These are phyloP conservation scores for Carcina quercana DNA, from an alignment of 2,888 invertebrate species.

Conservation along the genomic window DNA sequence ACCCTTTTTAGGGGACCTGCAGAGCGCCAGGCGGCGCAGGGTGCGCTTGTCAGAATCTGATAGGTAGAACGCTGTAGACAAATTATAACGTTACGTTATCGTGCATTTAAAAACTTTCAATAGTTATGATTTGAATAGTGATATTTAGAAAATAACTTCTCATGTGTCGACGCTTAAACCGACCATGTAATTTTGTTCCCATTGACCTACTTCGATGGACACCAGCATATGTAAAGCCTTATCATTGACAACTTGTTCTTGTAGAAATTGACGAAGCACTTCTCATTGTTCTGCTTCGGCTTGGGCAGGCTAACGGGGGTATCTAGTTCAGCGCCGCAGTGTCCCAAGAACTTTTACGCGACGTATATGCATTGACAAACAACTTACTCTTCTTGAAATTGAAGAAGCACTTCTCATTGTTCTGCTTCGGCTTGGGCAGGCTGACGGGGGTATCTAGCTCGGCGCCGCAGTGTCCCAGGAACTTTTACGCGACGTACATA, in stretches of 20 bases:
- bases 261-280: slow-evolving; percentile 42
- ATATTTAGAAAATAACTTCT: too few species aligned
- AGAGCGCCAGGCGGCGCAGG: slow-evolving; percentile 35
- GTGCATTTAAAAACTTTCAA: too few species aligned
- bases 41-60: slow-evolving; percentile 31
- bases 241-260: slow-evolving; percentile 42
- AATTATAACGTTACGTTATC: too few species aligned
- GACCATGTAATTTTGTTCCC: too few species aligned
- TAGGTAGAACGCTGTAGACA: slow-evolving; percentile 30
- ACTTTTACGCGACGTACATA: slow-evolving; percentile 44
- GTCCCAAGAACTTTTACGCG: slow-evolving; percentile 40
- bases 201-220: too few species aligned
- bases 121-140: too few species aligned
- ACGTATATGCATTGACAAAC: slow-evolving; percentile 40
- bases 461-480: slow-evolving; percentile 39
- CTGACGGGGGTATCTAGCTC: slow-evolving; percentile 45
- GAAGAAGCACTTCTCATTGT: slow-evolving; percentile 41
- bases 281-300: slow-evolving; percentile 39
- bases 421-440: slow-evolving; percentile 41
- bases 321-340: slow-evolving; percentile 41
- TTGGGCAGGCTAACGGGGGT: slow-evolving; percentile 45
- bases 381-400: slow-evolving; percentile 43
- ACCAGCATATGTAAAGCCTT: too few species aligned
- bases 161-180: too few species aligned
- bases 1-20: slow-evolving; percentile 18